These are phyloP conservation scores for Drosophila triauraria DNA, from an alignment of 1,140 invertebrate species.

Conservation along the genomic window DNA sequence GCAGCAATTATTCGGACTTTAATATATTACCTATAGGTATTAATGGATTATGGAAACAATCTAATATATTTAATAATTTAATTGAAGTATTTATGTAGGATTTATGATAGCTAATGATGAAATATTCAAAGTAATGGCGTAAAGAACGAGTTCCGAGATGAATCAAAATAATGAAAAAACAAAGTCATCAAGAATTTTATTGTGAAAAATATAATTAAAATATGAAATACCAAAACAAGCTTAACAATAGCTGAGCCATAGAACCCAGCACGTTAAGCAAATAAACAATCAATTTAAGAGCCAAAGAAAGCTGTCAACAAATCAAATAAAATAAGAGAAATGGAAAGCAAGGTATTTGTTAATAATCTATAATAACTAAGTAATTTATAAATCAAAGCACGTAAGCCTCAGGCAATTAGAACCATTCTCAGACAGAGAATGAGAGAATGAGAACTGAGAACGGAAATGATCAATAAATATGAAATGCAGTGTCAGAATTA, in stretches of 20 bases:
- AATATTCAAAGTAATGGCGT: background rate
- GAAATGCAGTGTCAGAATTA: conserved; percentile 11
- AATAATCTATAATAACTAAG: conserved; percentile 9
- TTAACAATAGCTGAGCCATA: conserved; percentile 6
- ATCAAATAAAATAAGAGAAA: conserved; percentile 1
- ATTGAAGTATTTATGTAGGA: background rate
- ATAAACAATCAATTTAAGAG: background rate
- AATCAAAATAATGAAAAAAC: background rate
- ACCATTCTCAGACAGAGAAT: background rate
- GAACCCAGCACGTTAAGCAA: conserved; percentile 1
- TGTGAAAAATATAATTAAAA: background rate
- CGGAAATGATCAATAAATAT: conserved; percentile 10
- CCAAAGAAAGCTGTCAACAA: background rate
- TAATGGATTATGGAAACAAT: conserved; percentile 2
- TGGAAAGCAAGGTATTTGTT: background rate
- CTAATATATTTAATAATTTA: background rate
- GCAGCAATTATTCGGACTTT: background rate
- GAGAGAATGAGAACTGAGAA: background rate
- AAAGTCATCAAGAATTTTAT: background rate
- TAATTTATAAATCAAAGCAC: conserved; percentile 22
- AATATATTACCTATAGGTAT: too few species aligned
- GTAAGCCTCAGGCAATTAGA: background rate
- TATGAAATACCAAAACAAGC: background rate
- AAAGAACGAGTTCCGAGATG: background rate
- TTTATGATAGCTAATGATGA: background rate